Conservation (phyloP, 2,113 vertebrate species). For the human region GRCh38 chr9:88526001-88526500, state of each 20-base stretch:
- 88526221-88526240: not conserved
- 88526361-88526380: not conserved
- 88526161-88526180: no score
- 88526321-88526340: not conserved
- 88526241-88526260: not conserved
- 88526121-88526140: no score
- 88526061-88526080: no score
- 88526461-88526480: not conserved
- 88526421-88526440: no score
- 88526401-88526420: not conserved
- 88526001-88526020: no score
- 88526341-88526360: not conserved
- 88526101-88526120: no score
- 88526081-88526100: no score
- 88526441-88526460: not conserved
- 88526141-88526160: no score
- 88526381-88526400: not conserved
- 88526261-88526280: not conserved
- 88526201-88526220: not conserved
- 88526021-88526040: no score
- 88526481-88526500: not conserved
- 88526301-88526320: not conserved
- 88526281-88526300: not conserved
- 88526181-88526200: not conserved
- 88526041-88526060: no score